These are phyloP conservation scores for Erebia aethiops DNA, from an alignment of 2,888 invertebrate genomes.

Conservation along the genomic window DNA sequence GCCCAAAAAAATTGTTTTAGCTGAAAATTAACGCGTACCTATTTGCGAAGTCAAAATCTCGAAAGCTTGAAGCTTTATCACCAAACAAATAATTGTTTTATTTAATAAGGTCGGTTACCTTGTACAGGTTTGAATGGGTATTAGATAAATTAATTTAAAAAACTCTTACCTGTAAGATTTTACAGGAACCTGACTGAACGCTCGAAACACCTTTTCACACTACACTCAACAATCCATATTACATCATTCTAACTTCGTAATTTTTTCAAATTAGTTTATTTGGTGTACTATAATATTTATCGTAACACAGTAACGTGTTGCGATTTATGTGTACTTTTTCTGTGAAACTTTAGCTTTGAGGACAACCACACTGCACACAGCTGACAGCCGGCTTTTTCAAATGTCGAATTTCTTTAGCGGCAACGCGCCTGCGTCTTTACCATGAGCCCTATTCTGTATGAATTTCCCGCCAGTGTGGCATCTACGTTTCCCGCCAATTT, in stretches of 20 bases:
- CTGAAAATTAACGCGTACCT: too few relatives aligned
- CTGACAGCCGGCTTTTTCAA: slow-evolving; percentile 59
- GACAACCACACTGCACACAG: slow-evolving; percentile 45
- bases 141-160: background rate
- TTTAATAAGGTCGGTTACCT: too few relatives aligned
- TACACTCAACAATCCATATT: slow-evolving; percentile 20
- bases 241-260: slow-evolving; percentile 13
- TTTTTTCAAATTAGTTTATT: background rate
- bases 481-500: slow-evolving; percentile 39
- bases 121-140: too few relatives aligned
- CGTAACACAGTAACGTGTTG: slow-evolving; percentile 8
- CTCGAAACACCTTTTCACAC: slow-evolving; percentile 16
- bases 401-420: slow-evolving; percentile 45
- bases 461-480: slow-evolving; percentile 34
- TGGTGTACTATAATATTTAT: background rate
- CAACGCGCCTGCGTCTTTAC: slow-evolving; percentile 53
- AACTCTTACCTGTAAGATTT: slow-evolving; percentile 25
- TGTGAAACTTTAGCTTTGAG: slow-evolving; percentile 46
- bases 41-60: too few relatives aligned
- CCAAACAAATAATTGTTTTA: too few relatives aligned
- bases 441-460: slow-evolving; percentile 34
- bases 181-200: slow-evolving; percentile 6
- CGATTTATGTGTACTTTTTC: slow-evolving; percentile 41
- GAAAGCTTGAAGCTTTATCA: too few relatives aligned
- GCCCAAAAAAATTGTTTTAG: too few relatives aligned